Conservation (phyloP, 2,113 vertebrate genomes). For the Gobiocypris rarus region DNA sequence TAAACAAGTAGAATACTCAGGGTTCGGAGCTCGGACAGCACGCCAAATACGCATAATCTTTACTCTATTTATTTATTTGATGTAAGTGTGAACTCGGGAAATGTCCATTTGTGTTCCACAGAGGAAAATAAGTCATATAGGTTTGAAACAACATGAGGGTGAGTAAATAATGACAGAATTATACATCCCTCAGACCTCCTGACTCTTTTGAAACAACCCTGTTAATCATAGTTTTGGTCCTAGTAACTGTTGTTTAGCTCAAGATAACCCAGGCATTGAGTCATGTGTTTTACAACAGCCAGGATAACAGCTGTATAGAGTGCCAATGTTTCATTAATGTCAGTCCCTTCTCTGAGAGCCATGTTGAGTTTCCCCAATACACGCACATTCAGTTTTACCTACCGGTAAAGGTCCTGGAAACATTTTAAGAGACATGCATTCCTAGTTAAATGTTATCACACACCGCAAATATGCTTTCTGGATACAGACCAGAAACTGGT, state of each 20-base stretch:
- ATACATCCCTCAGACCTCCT: neutral
- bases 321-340: constrained; percentile 1
- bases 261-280: constrained; percentile 25
- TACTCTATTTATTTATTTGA: too few species aligned
- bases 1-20: too few species aligned
- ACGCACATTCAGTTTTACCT: neutral
- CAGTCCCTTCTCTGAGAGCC: neutral
- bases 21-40: too few species aligned
- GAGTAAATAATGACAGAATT: neutral
- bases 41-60: too few species aligned
- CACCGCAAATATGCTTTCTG: constrained; percentile 6
- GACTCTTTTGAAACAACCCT: neutral
- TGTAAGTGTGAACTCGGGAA: too few species aligned
- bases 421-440: constrained; percentile 36
- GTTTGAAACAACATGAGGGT: neutral
- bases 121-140: too few species aligned
- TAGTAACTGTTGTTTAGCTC: constrained; percentile 23
- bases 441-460: constrained; percentile 34
- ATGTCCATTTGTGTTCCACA: too few species aligned
- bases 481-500: neutral
- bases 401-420: neutral
- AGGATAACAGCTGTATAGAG: constrained; percentile 10
- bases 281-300: constrained; percentile 30
- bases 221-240: constrained; percentile 13
- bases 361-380: neutral